Conservation (phyloP, 2,113 vertebrate genomes). For the Pollachius pollachius region DNA sequence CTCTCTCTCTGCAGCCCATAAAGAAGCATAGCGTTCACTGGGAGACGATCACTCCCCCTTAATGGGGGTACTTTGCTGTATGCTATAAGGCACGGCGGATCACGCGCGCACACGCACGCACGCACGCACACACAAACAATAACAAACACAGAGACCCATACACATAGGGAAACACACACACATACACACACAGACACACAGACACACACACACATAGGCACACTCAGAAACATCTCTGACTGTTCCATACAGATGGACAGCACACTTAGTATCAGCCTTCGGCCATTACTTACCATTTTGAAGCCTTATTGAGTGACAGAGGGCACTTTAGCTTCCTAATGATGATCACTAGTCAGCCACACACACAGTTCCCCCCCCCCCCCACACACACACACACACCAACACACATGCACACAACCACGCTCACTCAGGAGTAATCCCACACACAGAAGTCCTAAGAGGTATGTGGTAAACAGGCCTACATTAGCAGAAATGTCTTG, state of each 20-base stretch:
- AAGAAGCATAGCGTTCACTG: constrained; percentile 15
- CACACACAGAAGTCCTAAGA: too few relatives aligned
- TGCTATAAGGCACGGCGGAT: constrained; percentile 52
- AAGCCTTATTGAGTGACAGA: constrained; percentile 43
- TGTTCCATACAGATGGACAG: neutral
- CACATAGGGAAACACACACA: neutral
- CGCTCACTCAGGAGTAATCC: neutral
- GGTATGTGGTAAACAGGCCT: too few relatives aligned
- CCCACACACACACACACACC: neutral
- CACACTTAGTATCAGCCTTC: constrained; percentile 18
- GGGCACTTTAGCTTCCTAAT: constrained; percentile 32
- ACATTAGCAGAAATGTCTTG: neutral
- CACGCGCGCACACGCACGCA: constrained; percentile 5
- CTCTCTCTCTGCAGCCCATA: constrained; percentile 20
- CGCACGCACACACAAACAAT: neutral
- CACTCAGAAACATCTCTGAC: neutral
- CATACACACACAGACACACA: neutral
- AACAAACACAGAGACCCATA: neutral
- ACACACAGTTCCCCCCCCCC: neutral
- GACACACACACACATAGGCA: neutral
- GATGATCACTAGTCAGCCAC: too few relatives aligned
- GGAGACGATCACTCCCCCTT: constrained; percentile 35
- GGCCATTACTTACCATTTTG: constrained; percentile 9
- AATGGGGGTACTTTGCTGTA: constrained; percentile 56
- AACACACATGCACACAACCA: neutral